These are phyloP conservation scores for Myotis pilosus DNA, from an alignment of 2,797 vertebrate genomes.

Conservation along the genomic window DNA sequence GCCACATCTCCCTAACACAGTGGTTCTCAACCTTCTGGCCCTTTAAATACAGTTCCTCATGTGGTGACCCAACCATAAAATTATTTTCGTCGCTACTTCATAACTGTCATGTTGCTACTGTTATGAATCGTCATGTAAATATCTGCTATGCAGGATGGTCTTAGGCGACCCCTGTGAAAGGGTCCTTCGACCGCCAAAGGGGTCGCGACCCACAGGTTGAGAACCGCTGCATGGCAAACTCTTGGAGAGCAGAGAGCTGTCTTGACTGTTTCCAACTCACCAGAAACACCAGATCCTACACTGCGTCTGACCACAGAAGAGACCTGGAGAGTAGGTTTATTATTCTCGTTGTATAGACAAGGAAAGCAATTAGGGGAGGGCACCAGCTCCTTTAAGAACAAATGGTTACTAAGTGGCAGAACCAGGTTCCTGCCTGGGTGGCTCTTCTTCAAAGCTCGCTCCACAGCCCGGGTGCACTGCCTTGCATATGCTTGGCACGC, in stretches of 20 bases:
- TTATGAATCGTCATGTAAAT: no score
- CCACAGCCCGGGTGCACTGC: no score
- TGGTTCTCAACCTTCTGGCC: no score
- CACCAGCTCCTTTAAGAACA: background rate
- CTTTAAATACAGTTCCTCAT: no score
- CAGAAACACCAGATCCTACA: background rate
- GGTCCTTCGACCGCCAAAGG: no score
- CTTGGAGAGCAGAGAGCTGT: constrained; percentile 11
- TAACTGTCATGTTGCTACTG: no score
- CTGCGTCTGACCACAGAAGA: background rate
- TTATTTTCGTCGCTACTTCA: no score
- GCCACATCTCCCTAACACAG: constrained; percentile 48
- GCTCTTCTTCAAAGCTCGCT: background rate
- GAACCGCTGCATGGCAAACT: background rate
- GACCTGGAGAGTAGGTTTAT: background rate
- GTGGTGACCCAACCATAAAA: no score
- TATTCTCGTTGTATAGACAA: background rate
- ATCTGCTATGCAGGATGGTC: no score
- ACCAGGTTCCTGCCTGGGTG: fast-evolving
- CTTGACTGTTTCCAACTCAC: constrained; percentile 47
- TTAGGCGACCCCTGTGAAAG: no score
- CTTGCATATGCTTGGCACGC: fast-evolving
- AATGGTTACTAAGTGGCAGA: background rate
- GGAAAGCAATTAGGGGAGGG: background rate
- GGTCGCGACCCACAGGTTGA: no score